Conservation (phyloP, 2,888 invertebrate species). For the Meliscaeva auricollis region DNA sequence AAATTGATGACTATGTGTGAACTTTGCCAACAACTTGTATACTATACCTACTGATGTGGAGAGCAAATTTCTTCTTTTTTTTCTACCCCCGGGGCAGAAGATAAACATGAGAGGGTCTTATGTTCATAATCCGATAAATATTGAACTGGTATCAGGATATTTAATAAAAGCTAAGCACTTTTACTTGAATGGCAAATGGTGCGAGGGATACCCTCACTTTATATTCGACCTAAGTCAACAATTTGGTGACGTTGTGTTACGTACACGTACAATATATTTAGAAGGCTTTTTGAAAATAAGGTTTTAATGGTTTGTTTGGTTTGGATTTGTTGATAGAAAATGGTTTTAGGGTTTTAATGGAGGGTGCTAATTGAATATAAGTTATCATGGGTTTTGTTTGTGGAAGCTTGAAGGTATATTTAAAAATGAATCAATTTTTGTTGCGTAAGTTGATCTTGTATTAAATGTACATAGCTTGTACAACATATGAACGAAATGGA, state of each 20-base stretch:
- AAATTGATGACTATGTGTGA: conserved; percentile 74
- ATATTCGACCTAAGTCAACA: conserved; percentile 67
- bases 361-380: conserved; percentile 66
- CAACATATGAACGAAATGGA: no score
- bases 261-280: not conserved
- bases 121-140: conserved; percentile 73
- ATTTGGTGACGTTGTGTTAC: conserved; percentile 10
- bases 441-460: conserved; percentile 40
- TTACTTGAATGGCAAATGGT: conserved; percentile 46
- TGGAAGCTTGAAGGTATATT: conserved; percentile 17
- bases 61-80: conserved; percentile 24
- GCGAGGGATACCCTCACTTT: conserved; percentile 24
- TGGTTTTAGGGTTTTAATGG: conserved; percentile 52
- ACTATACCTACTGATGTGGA: conserved; percentile 26
- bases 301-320: conserved; percentile 38
- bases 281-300: conserved; percentile 1
- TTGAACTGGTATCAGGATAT: conserved; percentile 70
- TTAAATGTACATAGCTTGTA: conserved; percentile 28
- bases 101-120: conserved; percentile 70
- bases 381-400: conserved; percentile 31
- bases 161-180: conserved; percentile 73
- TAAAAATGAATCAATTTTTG: conserved; percentile 36
- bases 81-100: conserved; percentile 28
- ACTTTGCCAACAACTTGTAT: conserved; percentile 24
- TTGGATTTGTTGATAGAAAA: conserved; percentile 20